Evolutionary conservation across 2,113 vertebrate species (phyloP), one percentile per base, ranked within the genome.

Genomic region (Anoplopoma fimbria): DNA sequence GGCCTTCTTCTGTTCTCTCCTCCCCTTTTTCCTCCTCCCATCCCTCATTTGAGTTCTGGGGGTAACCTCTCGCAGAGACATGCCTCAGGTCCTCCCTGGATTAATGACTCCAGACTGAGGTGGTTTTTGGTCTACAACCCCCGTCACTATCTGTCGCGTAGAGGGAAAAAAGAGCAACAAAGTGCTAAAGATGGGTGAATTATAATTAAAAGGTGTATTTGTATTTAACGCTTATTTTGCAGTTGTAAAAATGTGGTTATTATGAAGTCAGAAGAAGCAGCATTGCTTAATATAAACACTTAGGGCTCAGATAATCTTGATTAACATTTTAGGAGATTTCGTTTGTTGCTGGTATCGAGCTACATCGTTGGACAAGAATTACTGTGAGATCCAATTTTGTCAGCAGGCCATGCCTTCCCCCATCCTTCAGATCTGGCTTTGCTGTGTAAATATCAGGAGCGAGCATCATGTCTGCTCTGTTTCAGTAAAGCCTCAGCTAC

Each of bases 41-140:
- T 94, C 87, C 88, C 84, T 92, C 94, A 93, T 92, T 71, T 82
- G 79, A 87, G 92, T 89, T 87, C 76, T 78, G 78, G 81, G 88
- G 87, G 76, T 81, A 89, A 89, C 86, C 81, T 90, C 90, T 88
- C 69, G 40, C 79, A 57, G 86, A 90, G 88, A 86, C 86, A 81
- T 84, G 92, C 94, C 91, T 85, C 85, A 79, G 93, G 93, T 93
- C 82, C 85, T 89, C 71, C 57, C 51, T 53, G 79, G 90, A 95
- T 95, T 94, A 93, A 95, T 94, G 95, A 83, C 87, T 58, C 8
- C 63, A 67, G 64, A 29, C 82, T 70, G 83, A 82, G 87, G 83
- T 81, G 79, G 77, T 75, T 49, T 82, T 82, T 81, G 71, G 65
- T 85, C 84, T 70, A 25, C 68, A 75, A 65, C 45, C 88, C 23